These are phyloP conservation scores for Nyctibius grandis DNA, from an alignment of 2,797 vertebrate genomes.

Conservation along the genomic window DNA sequence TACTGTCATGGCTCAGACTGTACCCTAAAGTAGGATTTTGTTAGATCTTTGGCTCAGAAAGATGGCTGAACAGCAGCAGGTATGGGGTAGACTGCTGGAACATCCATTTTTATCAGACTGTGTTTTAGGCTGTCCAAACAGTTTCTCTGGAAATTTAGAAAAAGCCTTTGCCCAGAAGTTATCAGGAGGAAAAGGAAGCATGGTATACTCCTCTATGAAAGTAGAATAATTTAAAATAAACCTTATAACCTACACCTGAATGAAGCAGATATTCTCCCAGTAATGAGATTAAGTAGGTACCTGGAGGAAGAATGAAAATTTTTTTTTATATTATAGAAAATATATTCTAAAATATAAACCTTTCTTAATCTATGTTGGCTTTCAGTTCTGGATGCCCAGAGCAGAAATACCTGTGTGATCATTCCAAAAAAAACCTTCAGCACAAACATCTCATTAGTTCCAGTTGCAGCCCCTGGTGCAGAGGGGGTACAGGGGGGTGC, in stretches of 20 bases:
- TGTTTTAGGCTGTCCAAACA: not conserved
- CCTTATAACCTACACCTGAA: not conserved
- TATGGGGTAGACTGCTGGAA: not conserved
- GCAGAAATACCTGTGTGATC: not conserved
- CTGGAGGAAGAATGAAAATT: not conserved
- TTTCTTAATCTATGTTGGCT: not conserved
- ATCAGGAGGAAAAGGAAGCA: not conserved
- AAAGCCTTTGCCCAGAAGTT: not conserved
- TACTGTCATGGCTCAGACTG: not conserved
- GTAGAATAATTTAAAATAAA: not conserved
- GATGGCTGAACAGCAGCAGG: not conserved
- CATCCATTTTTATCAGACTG: not conserved
- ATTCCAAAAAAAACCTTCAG: accelerated
- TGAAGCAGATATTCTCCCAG: not conserved
- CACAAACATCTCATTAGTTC: not conserved
- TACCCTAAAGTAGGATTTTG: not conserved
- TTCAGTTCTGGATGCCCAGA: not conserved
- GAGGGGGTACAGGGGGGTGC: not conserved
- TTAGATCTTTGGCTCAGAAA: not conserved
- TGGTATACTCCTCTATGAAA: not conserved
- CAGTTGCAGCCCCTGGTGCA: accelerated
- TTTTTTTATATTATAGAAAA: not conserved
- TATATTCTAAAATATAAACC: not conserved
- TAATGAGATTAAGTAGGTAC: not conserved
- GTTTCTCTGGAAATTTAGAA: not conserved